A percentile compares a stretch with the other conserved stretches of the same genome.
Conservation (phyloP, 2,888 invertebrate species). For the Philhelius pedissequus region DNA sequence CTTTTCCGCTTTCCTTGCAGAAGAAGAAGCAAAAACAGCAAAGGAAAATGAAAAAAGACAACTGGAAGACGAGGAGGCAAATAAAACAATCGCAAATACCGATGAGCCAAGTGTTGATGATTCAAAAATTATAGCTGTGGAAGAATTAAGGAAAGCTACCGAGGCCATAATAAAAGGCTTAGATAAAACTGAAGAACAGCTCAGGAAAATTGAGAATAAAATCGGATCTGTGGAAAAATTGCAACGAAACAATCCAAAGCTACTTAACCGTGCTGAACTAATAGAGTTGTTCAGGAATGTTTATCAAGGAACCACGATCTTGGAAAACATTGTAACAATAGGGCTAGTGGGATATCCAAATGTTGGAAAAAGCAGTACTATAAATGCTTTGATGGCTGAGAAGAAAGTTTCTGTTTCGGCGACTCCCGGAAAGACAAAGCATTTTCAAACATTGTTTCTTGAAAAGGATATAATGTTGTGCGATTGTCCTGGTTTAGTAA, state of each 20-base stretch:
- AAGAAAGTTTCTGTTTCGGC: slow-evolving; percentile 97
- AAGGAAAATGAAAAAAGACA: slow-evolving; percentile 32
- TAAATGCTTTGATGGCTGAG: slow-evolving; percentile 92
- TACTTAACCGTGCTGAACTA: slow-evolving; percentile 84
- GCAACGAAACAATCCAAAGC: slow-evolving; percentile 73
- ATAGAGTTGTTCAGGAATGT: slow-evolving; percentile 85
- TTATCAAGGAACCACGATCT: slow-evolving; percentile 79
- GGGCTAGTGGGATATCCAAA: slow-evolving; percentile 99
- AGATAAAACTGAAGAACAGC: slow-evolving; percentile 80
- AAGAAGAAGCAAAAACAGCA: slow-evolving; percentile 79
- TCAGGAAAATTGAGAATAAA: slow-evolving; percentile 81
- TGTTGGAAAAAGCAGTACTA: slow-evolving; percentile 99
- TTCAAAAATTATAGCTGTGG: slow-evolving; percentile 66
- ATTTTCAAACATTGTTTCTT: slow-evolving; percentile 93
- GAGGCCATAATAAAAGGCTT: slow-evolving; percentile 81
- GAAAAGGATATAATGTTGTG: slow-evolving; percentile 90
- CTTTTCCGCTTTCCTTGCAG: slow-evolving; percentile 90
- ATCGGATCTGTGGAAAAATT: slow-evolving; percentile 77
- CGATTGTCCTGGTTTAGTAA: slow-evolving; percentile 98
- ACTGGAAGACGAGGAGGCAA: background rate
- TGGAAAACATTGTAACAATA: slow-evolving; percentile 85
- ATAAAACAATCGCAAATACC: background rate
- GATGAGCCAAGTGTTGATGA: slow-evolving; percentile 3
- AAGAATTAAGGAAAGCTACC: slow-evolving; percentile 80
- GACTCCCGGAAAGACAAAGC: slow-evolving; percentile 99